Base-by-base conservation (phyloP, 2,113 vertebrate species). In the Noturus placidus region DNA sequence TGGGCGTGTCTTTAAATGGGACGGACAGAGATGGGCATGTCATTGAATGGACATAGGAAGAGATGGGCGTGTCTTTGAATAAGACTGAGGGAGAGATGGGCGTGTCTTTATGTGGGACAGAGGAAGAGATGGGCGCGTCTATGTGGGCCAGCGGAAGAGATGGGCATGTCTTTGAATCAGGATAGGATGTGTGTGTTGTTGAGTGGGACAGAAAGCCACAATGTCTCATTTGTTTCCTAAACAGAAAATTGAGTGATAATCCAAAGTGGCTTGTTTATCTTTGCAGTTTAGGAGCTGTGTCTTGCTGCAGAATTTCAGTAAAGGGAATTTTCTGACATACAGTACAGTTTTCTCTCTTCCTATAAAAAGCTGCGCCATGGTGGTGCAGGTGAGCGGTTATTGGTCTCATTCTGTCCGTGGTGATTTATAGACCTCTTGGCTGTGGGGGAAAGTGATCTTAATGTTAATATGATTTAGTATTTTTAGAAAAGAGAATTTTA, bases 381-480 rank as follows among this genome's bases (percentile, higher is more conserved):
- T 83, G 81, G 85, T 78, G 84, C 84, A 89, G 87, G 89, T 90
- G 82, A 90, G 78, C 86, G 88, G 94, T 96, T 95, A 96, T 97
- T 96, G 96, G 94, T 94, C 95, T 95, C 95, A 95, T 97, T 97
- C 96, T 96, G 95, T 97, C 95, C 92, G 67, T 54, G 84, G 81
- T 97, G 96, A 98, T 98, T 96, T 96, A 97, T 96, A 93, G 89
- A 88, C 92, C 91, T 90, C 87, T 30, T 77, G 77, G 56, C 92
- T 89, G 89, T 90, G 9, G 89, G 92, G 95, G 93, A 93, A 95
- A 94, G 93, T 94, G 93, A 95, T 96, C 86, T 92, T 33, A 6
- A 67, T 89, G 92, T 88, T 92, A 85, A 38, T 85, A 63, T 27
- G n/a, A 82, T 87, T 20, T 59, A 15, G 15, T 86, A 56, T 85